phyloP scores from a whole-genome alignment of 2,113 vertebrate species.

The Elanus axillaris region DNA sequence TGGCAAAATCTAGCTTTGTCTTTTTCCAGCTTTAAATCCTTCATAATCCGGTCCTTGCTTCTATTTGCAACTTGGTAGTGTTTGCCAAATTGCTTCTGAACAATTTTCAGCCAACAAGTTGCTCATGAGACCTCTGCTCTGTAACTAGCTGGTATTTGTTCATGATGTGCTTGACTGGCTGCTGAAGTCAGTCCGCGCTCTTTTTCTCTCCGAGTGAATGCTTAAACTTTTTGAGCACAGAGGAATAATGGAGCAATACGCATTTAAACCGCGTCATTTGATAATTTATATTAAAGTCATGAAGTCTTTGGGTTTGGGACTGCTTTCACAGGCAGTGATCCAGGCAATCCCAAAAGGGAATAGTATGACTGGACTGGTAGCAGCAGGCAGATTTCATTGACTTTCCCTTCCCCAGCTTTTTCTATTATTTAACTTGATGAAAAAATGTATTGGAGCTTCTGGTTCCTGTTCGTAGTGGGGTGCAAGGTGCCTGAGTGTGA shows the following conservation, averaged over 20 bases:
- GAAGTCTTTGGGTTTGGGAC: neutral
- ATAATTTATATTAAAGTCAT: neutral
- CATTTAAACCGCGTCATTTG: neutral
- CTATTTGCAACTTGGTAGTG: neutral
- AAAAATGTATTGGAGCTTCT: neutral
- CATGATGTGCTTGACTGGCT: constrained; percentile 28
- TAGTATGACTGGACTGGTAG: neutral
- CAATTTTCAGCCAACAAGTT: neutral
- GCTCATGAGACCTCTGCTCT: constrained; percentile 4
- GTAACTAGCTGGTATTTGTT: constrained; percentile 38
- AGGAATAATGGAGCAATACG: neutral
- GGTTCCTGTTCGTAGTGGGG: neutral
- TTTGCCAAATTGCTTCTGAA: constrained; percentile 37
- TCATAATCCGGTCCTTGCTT: neutral
- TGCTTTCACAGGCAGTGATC: neutral
- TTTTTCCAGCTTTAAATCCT: neutral
- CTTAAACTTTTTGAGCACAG: constrained; percentile 9
- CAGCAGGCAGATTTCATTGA: neutral
- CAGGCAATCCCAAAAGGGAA: neutral
- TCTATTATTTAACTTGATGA: neutral
- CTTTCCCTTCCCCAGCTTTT: neutral
- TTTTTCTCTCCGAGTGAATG: constrained; percentile 2
- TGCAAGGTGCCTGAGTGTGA: neutral
- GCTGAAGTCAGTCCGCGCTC: neutral
- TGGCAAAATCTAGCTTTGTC: neutral